A percentile compares a stretch with the other conserved stretches of the same genome.
These are phyloP conservation scores for Pollimyrus isidori DNA, from an alignment of 2,113 vertebrate species.

Conservation along the genomic window DNA sequence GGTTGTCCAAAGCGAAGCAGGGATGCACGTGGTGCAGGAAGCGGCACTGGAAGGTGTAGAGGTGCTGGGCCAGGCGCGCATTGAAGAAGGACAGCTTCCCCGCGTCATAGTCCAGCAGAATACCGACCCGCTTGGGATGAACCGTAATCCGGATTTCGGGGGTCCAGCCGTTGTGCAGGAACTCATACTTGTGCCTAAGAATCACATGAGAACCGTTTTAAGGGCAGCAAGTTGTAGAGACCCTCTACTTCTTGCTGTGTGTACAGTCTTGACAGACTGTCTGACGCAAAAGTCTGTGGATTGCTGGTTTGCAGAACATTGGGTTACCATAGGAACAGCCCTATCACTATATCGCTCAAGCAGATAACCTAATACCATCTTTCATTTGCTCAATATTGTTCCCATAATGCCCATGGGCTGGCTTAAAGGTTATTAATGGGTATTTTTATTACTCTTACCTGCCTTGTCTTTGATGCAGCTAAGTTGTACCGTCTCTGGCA, in stretches of 20 bases:
- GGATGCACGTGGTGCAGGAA: slow-evolving; percentile 74
- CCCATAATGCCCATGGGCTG: neutral
- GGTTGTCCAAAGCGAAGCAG: slow-evolving; percentile 82
- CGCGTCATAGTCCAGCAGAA: slow-evolving; percentile 75
- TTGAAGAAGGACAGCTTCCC: slow-evolving; percentile 82
- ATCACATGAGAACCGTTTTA: slow-evolving; percentile 16
- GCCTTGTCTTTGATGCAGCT: neutral
- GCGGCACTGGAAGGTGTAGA: slow-evolving; percentile 68
- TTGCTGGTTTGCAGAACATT: slow-evolving; percentile 30
- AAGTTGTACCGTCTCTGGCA: neutral
- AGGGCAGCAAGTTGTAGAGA: slow-evolving; percentile 64
- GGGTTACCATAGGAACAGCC: slow-evolving; percentile 44
- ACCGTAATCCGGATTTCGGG: slow-evolving; percentile 64
- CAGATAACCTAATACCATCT: neutral
- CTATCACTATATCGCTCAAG: slow-evolving; percentile 8
- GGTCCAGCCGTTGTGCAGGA: slow-evolving; percentile 60
- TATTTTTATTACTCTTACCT: neutral
- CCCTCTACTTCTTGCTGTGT: neutral
- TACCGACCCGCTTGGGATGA: slow-evolving; percentile 57
- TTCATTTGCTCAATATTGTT: neutral
- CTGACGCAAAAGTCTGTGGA: slow-evolving; percentile 24
- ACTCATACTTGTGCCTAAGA: slow-evolving; percentile 66
- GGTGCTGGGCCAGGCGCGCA: slow-evolving; percentile 71
- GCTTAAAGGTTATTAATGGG: neutral
- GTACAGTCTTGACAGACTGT: slow-evolving; percentile 16